Evolutionary conservation across 2,113 vertebrate species (phyloP).

Genomic region (Isurus oxyrinchus): DNA sequence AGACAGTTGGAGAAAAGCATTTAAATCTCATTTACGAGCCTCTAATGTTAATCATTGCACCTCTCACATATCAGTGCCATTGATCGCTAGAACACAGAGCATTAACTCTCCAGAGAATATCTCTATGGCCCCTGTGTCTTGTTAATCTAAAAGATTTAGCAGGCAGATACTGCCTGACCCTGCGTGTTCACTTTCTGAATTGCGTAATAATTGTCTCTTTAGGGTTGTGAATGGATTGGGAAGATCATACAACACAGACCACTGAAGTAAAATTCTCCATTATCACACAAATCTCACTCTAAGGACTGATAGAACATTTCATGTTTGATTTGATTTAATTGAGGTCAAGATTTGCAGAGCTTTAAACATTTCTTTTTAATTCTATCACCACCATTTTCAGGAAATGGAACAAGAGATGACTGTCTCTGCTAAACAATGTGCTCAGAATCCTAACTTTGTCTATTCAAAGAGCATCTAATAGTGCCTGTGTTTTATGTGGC

Average conservation of each 20-base stretch:
- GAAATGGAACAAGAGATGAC: constrained; percentile 3
- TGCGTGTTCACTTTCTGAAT: constrained; percentile 43
- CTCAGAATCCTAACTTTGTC: not conserved
- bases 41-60: constrained; percentile 52
- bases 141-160: constrained; percentile 57
- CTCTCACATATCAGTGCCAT: constrained; percentile 38
- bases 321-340: not conserved
- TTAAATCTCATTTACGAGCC: constrained; percentile 53
- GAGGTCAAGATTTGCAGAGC: constrained; percentile 13
- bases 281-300: constrained; percentile 10
- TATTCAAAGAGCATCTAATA: not conserved
- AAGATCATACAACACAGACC: not conserved
- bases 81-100: constrained; percentile 34
- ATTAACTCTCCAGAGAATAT: constrained; percentile 1
- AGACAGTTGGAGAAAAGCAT: constrained; percentile 52
- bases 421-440: not conserved
- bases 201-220: not conserved
- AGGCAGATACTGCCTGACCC: constrained; percentile 52
- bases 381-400: not conserved
- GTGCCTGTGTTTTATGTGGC: not conserved
- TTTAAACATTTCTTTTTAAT: constrained; percentile 24
- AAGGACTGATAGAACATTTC: not conserved
- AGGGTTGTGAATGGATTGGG: not conserved
- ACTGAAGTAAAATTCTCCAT: not conserved
- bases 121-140: constrained; percentile 43